A percentile compares a stretch with the other conserved stretches of the same genome.
These are phyloP conservation scores for Mormyrus hasselquistii DNA, from an alignment of 2,797 vertebrate genomes.

Conservation along the genomic window DNA sequence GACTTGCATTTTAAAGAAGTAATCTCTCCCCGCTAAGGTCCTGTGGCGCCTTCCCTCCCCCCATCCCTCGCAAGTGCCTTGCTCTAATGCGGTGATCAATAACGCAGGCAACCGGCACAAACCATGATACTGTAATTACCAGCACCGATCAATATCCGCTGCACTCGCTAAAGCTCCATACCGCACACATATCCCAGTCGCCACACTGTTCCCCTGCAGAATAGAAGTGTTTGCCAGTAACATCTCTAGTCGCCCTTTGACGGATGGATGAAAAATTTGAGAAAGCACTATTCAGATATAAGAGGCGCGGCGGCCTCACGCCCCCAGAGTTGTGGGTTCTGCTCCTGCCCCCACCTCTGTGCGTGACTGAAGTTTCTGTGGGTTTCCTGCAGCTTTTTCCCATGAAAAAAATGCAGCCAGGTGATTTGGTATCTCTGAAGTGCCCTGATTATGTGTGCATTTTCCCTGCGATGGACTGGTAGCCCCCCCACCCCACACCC, in stretches of 20 bases:
- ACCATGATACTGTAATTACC: slow-evolving; percentile 23
- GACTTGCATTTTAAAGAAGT: slow-evolving; percentile 2
- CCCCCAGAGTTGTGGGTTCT: neutral
- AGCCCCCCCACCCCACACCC: neutral
- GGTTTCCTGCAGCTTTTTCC: neutral
- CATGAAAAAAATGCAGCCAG: neutral
- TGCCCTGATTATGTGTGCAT: neutral
- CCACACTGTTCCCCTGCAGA: neutral
- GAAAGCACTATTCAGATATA: neutral
- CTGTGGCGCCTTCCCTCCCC: neutral
- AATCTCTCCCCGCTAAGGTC: slow-evolving; percentile 1
- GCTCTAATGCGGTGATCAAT: slow-evolving; percentile 16
- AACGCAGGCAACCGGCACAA: slow-evolving; percentile 13
- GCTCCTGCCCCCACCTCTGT: neutral
- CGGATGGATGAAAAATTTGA: neutral
- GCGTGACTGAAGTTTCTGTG: neutral
- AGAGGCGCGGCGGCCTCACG: neutral
- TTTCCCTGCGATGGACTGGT: neutral
- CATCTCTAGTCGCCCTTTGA: neutral
- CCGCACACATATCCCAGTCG: neutral
- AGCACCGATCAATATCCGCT: neutral
- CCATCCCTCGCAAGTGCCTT: neutral
- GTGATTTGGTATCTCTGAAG: neutral
- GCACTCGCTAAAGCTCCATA: neutral
- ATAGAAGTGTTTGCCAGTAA: neutral